These are phyloP conservation scores for Syrmaticus mikado DNA, from an alignment of 2,113 vertebrate genomes.

Conservation along the genomic window DNA sequence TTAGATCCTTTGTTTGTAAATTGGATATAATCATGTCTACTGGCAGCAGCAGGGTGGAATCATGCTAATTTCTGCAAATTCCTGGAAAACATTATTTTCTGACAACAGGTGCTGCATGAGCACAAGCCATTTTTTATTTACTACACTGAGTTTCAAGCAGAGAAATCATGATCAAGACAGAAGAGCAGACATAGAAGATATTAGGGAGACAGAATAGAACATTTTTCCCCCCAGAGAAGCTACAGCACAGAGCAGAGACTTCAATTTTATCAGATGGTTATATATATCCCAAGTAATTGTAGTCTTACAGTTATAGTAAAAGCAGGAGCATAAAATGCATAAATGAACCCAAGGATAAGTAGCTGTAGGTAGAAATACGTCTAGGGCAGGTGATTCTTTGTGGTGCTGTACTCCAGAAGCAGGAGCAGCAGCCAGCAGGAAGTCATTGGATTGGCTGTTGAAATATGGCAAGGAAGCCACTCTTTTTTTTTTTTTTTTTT, in stretches of 20 bases:
- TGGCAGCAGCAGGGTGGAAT: neutral
- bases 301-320: neutral
- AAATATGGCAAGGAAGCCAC: neutral
- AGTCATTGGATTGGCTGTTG: neutral
- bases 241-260: neutral
- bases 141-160: neutral
- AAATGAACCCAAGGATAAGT: neutral
- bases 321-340: neutral
- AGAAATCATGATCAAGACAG: neutral
- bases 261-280: neutral
- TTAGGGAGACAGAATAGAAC: neutral
- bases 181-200: neutral
- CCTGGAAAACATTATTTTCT: constrained; percentile 52
- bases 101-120: constrained; percentile 42
- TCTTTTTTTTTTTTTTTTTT: neutral
- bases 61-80: constrained; percentile 41
- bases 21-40: neutral
- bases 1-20: constrained; percentile 44
- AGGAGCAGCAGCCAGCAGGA: neutral
- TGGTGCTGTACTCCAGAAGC: neutral
- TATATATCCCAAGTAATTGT: neutral
- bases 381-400: neutral
- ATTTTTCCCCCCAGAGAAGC: neutral
- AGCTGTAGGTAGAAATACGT: neutral
- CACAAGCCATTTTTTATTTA: constrained; percentile 26